phyloP scores from a whole-genome alignment of 2,113 vertebrate genomes.

The Hippocampus mohnikei region DNA sequence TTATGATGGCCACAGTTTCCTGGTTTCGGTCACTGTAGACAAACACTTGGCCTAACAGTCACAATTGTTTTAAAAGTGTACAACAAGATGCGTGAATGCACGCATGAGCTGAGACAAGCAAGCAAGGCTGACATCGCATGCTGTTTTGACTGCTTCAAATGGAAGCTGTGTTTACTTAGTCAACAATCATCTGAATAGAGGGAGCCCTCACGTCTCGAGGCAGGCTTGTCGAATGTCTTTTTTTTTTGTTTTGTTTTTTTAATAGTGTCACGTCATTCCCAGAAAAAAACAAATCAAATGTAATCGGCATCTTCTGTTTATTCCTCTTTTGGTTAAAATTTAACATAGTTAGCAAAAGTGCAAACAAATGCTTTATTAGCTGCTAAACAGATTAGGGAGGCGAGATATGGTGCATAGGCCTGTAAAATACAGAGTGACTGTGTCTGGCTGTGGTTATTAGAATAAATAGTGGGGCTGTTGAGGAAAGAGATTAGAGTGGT shows the following conservation, averaged over 20 bases:
- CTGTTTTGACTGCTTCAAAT: conserved; percentile 51
- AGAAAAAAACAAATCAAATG: background rate
- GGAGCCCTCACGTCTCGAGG: conserved; percentile 19
- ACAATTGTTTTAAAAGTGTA: background rate
- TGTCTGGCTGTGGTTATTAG: conserved; percentile 22
- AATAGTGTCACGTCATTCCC: background rate
- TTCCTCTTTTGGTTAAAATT: background rate
- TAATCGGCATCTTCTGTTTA: background rate
- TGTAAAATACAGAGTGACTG: conserved; percentile 9
- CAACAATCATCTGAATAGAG: conserved; percentile 47
- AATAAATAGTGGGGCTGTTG: conserved; percentile 42
- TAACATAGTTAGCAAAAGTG: conserved; percentile 13
- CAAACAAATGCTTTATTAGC: conserved; percentile 30
- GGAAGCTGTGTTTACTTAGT: conserved; percentile 52
- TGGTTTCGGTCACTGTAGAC: background rate
- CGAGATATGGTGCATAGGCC: conserved; percentile 31
- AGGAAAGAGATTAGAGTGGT: conserved; percentile 56
- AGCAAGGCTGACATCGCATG: conserved; percentile 26
- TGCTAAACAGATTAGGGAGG: conserved; percentile 52
- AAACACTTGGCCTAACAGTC: background rate
- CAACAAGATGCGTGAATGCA: background rate
- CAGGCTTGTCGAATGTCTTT: conserved; percentile 32
- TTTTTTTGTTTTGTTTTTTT: conserved; percentile 15
- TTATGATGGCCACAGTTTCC: background rate
- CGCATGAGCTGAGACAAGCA: conserved; percentile 9